These are phyloP conservation scores for Hirundichthys speculiger DNA, from an alignment of 2,113 vertebrate species.

Conservation along the genomic window DNA sequence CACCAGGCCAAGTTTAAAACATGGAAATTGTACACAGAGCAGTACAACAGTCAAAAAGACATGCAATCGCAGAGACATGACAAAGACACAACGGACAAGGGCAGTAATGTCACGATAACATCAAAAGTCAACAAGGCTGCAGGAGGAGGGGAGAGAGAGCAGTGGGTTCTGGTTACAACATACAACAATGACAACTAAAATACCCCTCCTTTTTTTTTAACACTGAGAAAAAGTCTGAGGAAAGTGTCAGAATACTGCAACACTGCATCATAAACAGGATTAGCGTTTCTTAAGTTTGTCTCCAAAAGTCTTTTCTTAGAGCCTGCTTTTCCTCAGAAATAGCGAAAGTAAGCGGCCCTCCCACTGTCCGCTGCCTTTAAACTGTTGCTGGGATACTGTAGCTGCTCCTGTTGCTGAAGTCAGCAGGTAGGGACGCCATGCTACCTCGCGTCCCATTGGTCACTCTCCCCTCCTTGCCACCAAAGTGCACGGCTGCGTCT, in stretches of 20 bases:
- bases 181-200: neutral
- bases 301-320: conserved; percentile 19
- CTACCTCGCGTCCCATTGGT: conserved; percentile 74
- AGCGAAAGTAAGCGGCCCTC: conserved; percentile 28
- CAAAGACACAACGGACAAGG: conserved; percentile 18
- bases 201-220: conserved; percentile 29
- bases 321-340: conserved; percentile 9
- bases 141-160: conserved; percentile 73
- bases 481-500: conserved; percentile 74
- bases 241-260: neutral
- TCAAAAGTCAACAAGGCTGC: conserved; percentile 25
- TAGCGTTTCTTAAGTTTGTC: neutral
- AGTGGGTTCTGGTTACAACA: conserved; percentile 35
- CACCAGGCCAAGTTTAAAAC: conserved; percentile 10
- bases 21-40: conserved; percentile 34
- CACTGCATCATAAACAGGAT: conserved; percentile 9
- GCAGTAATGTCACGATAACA: conserved; percentile 16
- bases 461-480: conserved; percentile 71
- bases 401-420: conserved; percentile 75
- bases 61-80: conserved; percentile 21
- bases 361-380: conserved; percentile 55
- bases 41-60: conserved; percentile 20
- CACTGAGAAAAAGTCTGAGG: neutral
- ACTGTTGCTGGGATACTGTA: conserved; percentile 74
- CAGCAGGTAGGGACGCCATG: conserved; percentile 63